A percentile compares a stretch with the other conserved stretches of the same genome.
Conservation (phyloP, 2,797 vertebrate genomes). For the Bovichtus diacanthus region DNA sequence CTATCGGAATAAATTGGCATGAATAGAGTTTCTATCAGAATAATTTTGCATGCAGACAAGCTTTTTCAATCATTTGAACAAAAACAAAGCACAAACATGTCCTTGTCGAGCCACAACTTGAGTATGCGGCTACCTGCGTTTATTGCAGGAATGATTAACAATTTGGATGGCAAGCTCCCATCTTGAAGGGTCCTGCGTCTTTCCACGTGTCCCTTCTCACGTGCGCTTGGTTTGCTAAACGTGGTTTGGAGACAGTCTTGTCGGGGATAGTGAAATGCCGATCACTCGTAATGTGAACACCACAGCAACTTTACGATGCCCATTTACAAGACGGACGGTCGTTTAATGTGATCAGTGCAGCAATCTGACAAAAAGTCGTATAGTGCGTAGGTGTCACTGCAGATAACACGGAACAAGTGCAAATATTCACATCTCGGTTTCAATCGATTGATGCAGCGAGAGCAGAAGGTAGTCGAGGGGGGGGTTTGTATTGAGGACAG, state of each 20-base stretch:
- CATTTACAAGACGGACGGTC: neutral
- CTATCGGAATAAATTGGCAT: too few relatives aligned
- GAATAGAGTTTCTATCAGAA: neutral
- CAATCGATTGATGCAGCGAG: constrained; percentile 50
- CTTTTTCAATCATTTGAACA: neutral
- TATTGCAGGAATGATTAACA: neutral
- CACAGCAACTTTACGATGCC: neutral
- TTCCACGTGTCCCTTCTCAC: too few relatives aligned
- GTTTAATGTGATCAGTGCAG: neutral
- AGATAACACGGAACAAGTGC: constrained; percentile 32
- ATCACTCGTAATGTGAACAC: neutral
- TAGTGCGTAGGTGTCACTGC: neutral
- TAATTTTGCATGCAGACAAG: neutral
- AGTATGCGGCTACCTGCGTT: neutral
- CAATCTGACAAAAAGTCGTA: neutral
- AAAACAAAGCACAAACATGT: neutral
- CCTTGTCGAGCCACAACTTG: neutral
- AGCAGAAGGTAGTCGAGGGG: constrained; percentile 47
- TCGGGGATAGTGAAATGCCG: neutral
- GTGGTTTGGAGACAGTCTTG: neutral
- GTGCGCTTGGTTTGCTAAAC: neutral
- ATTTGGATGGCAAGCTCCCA: neutral
- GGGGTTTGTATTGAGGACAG: constrained; percentile 58
- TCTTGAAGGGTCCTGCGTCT: neutral
- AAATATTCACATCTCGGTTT: constrained; percentile 50